Base-by-base conservation (phyloP, 1,140 invertebrate species). In the Drosophila simulans region DNA sequence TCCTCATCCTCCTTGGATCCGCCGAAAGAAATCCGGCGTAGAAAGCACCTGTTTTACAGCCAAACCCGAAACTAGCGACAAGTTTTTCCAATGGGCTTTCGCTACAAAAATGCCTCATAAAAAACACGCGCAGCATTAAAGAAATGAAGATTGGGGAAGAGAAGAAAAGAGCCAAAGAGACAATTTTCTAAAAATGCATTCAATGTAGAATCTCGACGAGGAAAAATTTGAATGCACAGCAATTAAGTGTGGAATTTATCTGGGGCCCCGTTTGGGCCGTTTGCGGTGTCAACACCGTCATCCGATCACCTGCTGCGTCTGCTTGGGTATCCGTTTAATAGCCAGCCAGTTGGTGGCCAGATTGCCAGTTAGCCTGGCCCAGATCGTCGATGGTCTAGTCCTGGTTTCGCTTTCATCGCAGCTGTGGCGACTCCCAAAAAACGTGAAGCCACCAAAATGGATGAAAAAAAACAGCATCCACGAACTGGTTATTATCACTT, bases 91-190 rank as follows among this genome's bases (percentile, higher is more conserved):
- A 79, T 79, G 34, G 71, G 84, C 84, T 88, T 88, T 88, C 84
- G 84, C 84, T 88, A 84, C 84, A 88, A 88, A 88, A 88, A 88
- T 88, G 76, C 84, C 64, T 88, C 83, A 84, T 89, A 89, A 89
- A 80, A 48, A 8, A 48, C 22, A 76, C 49, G 76, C 60, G 69
- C 54, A 62, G 53, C 71, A 68, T 65, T 53, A 73, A 62, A 27
- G 45, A 77, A 66, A 73, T 59, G 51, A 60, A 60, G 53, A 56
- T 51, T 39, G 43, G 54, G 45, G 48, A 51, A 76, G 20, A 45
- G 48, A 53, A 53, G 48, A 77, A 43, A 60, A 63, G 49, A 70
- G 27, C n/a, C 27, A 34, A 52, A 45, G 63, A 48, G 71, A 60
- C 69, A 65, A 79, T 74, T 74, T 65, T 65, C 55, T 53, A 63